Evolutionary conservation across 2,797 vertebrate species (phyloP).

Genomic region (Acomys russatus): DNA sequence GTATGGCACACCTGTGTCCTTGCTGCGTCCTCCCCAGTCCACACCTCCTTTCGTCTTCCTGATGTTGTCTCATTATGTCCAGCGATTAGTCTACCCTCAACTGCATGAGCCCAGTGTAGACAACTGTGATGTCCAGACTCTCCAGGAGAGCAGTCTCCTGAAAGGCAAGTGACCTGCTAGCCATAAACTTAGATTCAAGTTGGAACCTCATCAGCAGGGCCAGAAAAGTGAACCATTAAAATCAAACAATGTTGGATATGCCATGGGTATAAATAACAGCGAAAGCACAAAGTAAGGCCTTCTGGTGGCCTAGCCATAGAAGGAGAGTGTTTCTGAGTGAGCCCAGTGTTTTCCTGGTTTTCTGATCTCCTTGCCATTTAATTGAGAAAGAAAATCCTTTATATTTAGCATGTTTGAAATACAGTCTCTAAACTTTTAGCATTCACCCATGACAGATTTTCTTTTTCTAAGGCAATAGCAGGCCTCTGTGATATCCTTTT

Average conservation of each 20-base stretch:
- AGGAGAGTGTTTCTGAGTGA: neutral
- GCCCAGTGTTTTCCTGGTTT: neutral
- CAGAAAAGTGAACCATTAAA: slow-evolving; percentile 37
- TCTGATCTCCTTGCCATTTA: slow-evolving; percentile 26
- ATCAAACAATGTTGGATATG: neutral
- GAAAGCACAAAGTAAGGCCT: neutral
- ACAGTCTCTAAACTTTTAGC: slow-evolving; percentile 10
- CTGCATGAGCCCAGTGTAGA: neutral
- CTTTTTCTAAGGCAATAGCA: neutral
- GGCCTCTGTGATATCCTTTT: neutral
- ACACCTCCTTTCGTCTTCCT: neutral
- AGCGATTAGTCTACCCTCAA: neutral
- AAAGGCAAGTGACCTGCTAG: neutral
- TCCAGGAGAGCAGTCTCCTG: neutral
- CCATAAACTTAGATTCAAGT: neutral
- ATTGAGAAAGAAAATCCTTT: neutral
- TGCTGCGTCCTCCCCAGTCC: neutral
- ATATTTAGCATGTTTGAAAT: slow-evolving; percentile 9
- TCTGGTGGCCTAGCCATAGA: neutral
- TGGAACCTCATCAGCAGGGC: slow-evolving; percentile 7
- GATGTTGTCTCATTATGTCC: neutral
- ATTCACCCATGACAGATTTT: neutral
- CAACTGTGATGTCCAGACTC: neutral
- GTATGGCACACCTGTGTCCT: slow-evolving; percentile 20
- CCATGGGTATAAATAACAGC: neutral